Percentiles rank a stretch among this genome's conserved stretches.
Evolutionary conservation across 1,140 invertebrate species (phyloP).

Genomic region (Littorina saxatilis): DNA sequence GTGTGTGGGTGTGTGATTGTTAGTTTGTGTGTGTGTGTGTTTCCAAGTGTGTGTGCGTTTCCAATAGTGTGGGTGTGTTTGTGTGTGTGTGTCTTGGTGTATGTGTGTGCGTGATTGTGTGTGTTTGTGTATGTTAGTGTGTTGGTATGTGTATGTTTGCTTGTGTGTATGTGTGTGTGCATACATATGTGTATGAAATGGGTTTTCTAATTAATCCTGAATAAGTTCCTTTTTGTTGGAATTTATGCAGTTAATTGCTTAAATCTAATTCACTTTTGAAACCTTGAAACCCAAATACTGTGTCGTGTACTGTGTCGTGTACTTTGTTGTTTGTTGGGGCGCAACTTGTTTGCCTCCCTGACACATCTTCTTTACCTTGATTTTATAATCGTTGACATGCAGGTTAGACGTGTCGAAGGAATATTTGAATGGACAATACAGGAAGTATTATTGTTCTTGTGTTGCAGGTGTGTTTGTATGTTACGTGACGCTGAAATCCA

Average conservation of each 20-base stretch:
- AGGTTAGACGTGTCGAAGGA: too few relatives aligned
- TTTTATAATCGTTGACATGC: too few relatives aligned
- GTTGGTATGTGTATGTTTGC: too few relatives aligned
- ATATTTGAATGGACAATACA: too few relatives aligned
- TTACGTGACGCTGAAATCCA: conserved; percentile 28
- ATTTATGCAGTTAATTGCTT: background rate
- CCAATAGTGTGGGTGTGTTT: background rate
- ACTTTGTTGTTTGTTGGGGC: background rate
- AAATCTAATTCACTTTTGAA: background rate
- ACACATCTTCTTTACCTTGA: too few relatives aligned
- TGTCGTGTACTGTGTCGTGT: background rate
- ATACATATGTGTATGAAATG: too few relatives aligned
- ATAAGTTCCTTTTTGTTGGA: too few relatives aligned
- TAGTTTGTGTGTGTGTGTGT: conserved; percentile 6
- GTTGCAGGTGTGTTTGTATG: conserved; percentile 28
- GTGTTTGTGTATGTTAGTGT: background rate
- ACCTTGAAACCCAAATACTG: background rate
- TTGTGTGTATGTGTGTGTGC: too few relatives aligned
- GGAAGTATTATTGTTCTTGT: too few relatives aligned
- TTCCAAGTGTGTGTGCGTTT: background rate
- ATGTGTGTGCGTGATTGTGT: background rate
- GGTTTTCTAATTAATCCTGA: too few relatives aligned
- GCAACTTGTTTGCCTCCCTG: background rate
- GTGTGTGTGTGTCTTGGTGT: background rate
- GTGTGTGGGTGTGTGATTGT: background rate